phyloP scores from a whole-genome alignment of 2,888 invertebrate genomes.

The Pecten maximus region DNA sequence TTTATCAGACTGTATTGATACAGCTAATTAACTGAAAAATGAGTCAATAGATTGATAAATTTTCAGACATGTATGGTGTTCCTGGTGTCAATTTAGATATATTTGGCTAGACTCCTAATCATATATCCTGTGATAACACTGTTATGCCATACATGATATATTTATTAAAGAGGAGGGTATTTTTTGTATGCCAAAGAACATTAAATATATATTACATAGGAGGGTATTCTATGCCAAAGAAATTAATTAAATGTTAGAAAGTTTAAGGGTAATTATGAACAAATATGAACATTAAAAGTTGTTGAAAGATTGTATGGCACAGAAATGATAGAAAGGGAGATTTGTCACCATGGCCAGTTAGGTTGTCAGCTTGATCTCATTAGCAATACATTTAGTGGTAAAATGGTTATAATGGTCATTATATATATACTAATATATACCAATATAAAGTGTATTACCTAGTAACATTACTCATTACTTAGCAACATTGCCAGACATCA shows the following conservation, averaged over 20 bases:
- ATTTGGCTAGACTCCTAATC: neutral
- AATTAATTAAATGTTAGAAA: neutral
- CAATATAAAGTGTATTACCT: neutral
- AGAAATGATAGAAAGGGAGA: neutral
- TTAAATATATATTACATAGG: too few relatives aligned
- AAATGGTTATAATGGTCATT: slow-evolving; percentile 3
- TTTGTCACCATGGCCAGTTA: neutral
- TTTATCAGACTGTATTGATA: too few relatives aligned
- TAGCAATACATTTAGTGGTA: neutral
- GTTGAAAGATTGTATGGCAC: neutral
- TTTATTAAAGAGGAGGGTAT: neutral
- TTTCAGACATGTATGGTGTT: too few relatives aligned
- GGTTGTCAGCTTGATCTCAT: neutral
- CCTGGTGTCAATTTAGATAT: too few relatives aligned
- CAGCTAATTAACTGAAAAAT: too few relatives aligned
- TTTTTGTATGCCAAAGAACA: neutral
- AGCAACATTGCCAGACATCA: too few relatives aligned
- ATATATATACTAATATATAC: too few relatives aligned
- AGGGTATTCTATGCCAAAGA: neutral
- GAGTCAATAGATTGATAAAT: too few relatives aligned
- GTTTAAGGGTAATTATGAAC: neutral
- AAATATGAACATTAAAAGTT: neutral
- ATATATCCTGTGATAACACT: neutral
- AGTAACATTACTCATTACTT: neutral
- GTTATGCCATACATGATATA: neutral